These are phyloP conservation scores for Ceyx melanurus DNA, from an alignment of 2,113 vertebrate genomes.

Conservation along the genomic window DNA sequence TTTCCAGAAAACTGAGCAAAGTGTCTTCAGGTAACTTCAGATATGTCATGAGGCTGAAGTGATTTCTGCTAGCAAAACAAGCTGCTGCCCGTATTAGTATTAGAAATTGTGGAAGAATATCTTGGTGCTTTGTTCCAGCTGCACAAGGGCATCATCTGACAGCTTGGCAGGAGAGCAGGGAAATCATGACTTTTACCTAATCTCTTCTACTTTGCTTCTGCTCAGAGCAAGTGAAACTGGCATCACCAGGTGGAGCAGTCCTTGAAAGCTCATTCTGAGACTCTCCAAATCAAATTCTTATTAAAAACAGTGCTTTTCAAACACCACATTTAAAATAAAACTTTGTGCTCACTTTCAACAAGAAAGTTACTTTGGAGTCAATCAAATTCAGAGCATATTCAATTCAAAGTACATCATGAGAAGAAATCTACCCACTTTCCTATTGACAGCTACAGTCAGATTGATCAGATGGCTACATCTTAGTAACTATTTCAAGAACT, in stretches of 20 bases:
- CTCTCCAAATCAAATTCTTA: neutral
- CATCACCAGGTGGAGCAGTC: neutral
- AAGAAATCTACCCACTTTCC: neutral
- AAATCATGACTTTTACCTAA: neutral
- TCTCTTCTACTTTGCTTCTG: neutral
- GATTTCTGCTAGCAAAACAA: neutral
- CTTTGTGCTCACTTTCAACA: neutral
- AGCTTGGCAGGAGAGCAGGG: neutral
- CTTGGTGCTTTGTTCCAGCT: neutral
- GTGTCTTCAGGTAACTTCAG: neutral
- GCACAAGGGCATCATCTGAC: neutral
- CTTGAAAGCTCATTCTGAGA: neutral
- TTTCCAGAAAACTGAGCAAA: neutral
- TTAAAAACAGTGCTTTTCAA: neutral
- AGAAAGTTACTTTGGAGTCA: neutral
- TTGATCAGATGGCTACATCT: neutral
- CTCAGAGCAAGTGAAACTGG: neutral
- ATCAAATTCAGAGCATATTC: neutral
- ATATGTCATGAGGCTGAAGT: neutral
- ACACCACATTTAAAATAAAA: neutral
- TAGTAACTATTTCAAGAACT: neutral
- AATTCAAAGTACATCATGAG: neutral
- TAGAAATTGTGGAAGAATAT: neutral
- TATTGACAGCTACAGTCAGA: neutral
- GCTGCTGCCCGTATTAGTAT: neutral